Conservation (phyloP, 2,113 vertebrate genomes). For the Centropus bengalensis region DNA sequence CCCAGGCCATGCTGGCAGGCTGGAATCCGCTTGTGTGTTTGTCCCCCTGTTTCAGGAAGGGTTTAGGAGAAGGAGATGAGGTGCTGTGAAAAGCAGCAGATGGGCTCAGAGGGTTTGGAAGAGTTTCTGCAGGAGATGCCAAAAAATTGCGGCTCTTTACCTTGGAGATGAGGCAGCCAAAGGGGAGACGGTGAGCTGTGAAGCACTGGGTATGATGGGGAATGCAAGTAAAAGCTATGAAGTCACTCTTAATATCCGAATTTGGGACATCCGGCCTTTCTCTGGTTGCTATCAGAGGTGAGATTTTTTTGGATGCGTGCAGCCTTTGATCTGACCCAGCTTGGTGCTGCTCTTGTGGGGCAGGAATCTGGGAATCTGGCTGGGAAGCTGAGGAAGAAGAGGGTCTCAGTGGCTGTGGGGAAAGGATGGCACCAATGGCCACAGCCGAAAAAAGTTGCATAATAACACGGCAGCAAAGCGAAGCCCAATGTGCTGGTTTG, state of each 20-base stretch:
- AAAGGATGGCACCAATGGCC: background rate
- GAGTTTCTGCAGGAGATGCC: background rate
- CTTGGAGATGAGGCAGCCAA: background rate
- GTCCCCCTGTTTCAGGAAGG: background rate
- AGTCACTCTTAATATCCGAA: fast-evolving
- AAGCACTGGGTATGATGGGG: fast-evolving
- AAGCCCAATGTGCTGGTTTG: background rate
- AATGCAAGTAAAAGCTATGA: background rate
- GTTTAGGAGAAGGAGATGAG: background rate
- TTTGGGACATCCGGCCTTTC: background rate
- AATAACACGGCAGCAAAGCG: background rate
- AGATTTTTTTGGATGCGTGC: background rate
- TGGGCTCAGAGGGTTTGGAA: background rate
- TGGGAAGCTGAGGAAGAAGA: background rate
- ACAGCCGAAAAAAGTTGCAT: background rate
- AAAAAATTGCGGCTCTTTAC: background rate
- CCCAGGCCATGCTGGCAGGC: background rate
- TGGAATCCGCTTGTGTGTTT: background rate
- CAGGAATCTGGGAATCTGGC: no score
- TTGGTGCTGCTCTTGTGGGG: fast-evolving
- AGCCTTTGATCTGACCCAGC: background rate
- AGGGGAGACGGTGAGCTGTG: background rate
- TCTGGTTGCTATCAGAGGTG: background rate
- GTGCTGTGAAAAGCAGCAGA: background rate
- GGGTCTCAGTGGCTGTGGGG: background rate